These are phyloP conservation scores for Hemithea aestivaria DNA, from an alignment of 2,888 invertebrate species.

Conservation along the genomic window DNA sequence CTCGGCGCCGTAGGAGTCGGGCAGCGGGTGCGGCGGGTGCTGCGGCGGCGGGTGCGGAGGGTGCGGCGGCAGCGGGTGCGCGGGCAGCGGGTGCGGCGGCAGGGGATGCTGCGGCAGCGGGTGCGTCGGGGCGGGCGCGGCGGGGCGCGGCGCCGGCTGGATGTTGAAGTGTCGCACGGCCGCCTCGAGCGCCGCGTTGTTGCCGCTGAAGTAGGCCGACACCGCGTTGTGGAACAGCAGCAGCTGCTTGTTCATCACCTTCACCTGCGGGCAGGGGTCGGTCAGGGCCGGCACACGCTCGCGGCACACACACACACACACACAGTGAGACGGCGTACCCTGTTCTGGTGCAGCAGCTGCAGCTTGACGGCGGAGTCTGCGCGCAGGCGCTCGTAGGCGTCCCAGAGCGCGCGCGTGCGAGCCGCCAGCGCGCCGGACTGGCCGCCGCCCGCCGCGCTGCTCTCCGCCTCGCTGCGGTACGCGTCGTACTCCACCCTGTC, in stretches of 20 bases:
- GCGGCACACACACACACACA: no score
- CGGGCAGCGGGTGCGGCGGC: constrained; percentile 9
- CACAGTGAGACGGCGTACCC: no score
- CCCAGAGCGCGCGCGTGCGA: constrained; percentile 88
- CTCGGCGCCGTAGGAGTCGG: no score
- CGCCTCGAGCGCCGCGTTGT: constrained; percentile 94
- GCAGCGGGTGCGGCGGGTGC: no score
- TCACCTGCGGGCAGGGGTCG: no score
- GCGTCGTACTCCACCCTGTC: constrained; percentile 97
- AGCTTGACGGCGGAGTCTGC: constrained; percentile 97
- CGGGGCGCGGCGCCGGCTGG: constrained; percentile 63
- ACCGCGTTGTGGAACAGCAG: constrained; percentile 97
- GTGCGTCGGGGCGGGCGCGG: constrained; percentile 19
- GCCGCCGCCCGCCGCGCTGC: background rate
- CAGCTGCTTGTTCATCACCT: constrained; percentile 99
- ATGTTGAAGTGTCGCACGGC: constrained; percentile 97
- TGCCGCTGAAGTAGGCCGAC: constrained; percentile 98
- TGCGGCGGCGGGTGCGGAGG: constrained; percentile 11
- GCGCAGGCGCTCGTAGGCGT: constrained; percentile 94
- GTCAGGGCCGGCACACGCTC: no score
- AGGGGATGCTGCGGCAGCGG: constrained; percentile 9
- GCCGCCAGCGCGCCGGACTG: constrained; percentile 80
- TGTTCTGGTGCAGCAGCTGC: constrained; percentile 97
- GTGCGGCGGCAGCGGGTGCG: constrained; percentile 10
- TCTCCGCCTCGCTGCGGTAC: constrained; percentile 95